These are phyloP conservation scores for Platichthys flesus DNA, from an alignment of 2,113 vertebrate species.

Conservation along the genomic window DNA sequence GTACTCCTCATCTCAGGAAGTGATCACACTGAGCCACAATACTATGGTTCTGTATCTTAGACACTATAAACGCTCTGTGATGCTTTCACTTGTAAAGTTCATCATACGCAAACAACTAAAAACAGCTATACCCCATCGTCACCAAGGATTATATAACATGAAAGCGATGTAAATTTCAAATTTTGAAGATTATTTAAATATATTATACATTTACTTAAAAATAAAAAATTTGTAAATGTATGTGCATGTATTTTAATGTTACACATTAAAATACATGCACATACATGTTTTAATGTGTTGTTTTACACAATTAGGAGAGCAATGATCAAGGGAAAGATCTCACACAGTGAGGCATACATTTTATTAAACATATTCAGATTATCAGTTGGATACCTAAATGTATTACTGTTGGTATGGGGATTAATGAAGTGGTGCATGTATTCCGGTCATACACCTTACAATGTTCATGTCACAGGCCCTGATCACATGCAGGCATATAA, in stretches of 20 bases:
- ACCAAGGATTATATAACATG: too few species aligned
- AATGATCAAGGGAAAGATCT: too few species aligned
- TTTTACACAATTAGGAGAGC: too few species aligned
- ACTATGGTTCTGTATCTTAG: background rate
- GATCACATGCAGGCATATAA: background rate
- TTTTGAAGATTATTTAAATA: too few species aligned
- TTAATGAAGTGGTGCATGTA: background rate
- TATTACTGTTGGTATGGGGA: background rate
- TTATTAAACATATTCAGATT: too few species aligned
- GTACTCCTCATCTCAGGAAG: background rate
- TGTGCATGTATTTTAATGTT: too few species aligned
- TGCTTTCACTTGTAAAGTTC: background rate
- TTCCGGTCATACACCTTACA: background rate
- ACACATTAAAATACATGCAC: too few species aligned
- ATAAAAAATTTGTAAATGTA: background rate
- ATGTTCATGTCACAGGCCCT: background rate
- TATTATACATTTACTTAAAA: background rate
- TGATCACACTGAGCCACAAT: constrained; percentile 2
- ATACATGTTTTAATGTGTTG: too few species aligned
- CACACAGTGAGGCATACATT: too few species aligned
- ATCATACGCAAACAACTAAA: constrained; percentile 7
- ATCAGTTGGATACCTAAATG: too few species aligned
- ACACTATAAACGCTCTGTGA: background rate
- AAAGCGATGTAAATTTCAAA: too few species aligned
- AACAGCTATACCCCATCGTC: too few species aligned